These are phyloP conservation scores for Dromius quadrimaculatus DNA, from an alignment of 2,888 invertebrate genomes.

Conservation along the genomic window DNA sequence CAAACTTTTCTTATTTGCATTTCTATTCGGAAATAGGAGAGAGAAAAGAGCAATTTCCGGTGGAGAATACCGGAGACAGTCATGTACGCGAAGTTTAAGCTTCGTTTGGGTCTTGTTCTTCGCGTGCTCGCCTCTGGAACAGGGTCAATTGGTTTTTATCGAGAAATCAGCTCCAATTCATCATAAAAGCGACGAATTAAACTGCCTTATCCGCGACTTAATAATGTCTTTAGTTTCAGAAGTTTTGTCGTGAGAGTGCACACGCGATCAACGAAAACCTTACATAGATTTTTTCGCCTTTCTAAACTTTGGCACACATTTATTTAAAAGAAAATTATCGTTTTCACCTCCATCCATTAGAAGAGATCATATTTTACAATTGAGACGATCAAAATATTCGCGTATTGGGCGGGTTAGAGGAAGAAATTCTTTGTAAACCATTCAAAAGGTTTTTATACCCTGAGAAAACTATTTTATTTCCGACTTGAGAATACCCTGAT, in stretches of 20 bases:
- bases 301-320: no score
- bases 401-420: no score
- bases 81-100: neutral
- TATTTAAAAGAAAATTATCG: no score
- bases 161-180: slow-evolving; percentile 44
- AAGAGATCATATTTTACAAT: no score
- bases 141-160: slow-evolving; percentile 47
- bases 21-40: slow-evolving; percentile 12
- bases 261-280: slow-evolving; percentile 13
- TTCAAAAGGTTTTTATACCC: no score
- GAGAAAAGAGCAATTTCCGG: slow-evolving; percentile 48
- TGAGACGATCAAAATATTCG: no score
- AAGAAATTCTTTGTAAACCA: no score
- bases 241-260: neutral
- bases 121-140: slow-evolving; percentile 33
- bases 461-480: no score
- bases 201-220: slow-evolving; percentile 41
- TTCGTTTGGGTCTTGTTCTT: neutral
- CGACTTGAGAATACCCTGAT: no score
- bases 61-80: slow-evolving; percentile 18
- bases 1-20: slow-evolving; percentile 40
- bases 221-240: slow-evolving; percentile 47
- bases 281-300: neutral
- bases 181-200: slow-evolving; percentile 45
- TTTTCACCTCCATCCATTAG: no score